These are phyloP conservation scores for Hypena proboscidalis DNA, from an alignment of 2,888 invertebrate species.

Conservation along the genomic window DNA sequence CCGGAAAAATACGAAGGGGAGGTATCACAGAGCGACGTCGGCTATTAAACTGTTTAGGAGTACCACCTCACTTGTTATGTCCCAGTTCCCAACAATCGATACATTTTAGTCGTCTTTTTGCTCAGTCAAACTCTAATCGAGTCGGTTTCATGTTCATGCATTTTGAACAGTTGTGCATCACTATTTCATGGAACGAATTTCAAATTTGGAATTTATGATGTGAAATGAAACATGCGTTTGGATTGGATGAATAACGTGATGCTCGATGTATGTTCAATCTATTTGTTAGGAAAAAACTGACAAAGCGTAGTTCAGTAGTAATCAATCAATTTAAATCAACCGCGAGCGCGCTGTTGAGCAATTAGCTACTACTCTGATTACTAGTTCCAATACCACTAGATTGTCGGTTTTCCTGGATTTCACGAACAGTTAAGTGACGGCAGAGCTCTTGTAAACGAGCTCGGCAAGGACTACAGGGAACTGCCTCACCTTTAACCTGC, in stretches of 20 bases:
- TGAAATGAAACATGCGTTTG: not conserved
- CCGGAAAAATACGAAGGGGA: conserved; percentile 58
- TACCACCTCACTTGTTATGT: conserved; percentile 42
- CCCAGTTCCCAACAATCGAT: conserved; percentile 40
- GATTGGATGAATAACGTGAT: too few species aligned
- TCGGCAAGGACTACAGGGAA: too few species aligned
- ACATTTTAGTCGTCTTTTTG: conserved; percentile 24
- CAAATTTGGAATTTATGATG: not conserved
- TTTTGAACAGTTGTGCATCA: conserved; percentile 14
- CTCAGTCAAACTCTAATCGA: not conserved
- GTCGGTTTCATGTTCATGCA: not conserved
- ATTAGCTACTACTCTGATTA: conserved; percentile 39
- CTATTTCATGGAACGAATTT: conserved; percentile 5
- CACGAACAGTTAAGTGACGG: too few species aligned
- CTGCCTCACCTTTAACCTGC: too few species aligned
- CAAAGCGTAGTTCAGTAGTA: conserved; percentile 9
- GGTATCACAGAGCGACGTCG: conserved; percentile 47
- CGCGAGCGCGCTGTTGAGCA: conserved; percentile 34
- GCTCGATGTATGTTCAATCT: not conserved
- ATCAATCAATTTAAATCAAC: conserved; percentile 30
- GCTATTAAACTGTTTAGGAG: conserved; percentile 48
- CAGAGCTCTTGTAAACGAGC: too few species aligned
- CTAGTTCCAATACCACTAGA: too few species aligned
- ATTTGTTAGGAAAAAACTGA: conserved; percentile 5
- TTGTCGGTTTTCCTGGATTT: too few species aligned